Percentiles rank a stretch among this genome's conserved stretches.
Conservation (phyloP, 2,113 vertebrate genomes). For the Carassius auratus region DNA sequence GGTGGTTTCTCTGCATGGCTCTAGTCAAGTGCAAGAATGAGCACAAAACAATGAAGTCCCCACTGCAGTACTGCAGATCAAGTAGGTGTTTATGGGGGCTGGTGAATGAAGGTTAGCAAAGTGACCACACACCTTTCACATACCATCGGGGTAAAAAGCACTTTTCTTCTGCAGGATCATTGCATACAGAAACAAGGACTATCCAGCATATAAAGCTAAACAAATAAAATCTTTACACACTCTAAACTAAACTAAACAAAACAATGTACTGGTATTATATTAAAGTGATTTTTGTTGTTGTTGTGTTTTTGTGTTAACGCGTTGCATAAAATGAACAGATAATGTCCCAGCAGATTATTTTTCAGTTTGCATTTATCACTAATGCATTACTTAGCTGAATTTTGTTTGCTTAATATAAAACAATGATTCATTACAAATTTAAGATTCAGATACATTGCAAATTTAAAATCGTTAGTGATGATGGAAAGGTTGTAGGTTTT, state of each 20-base stretch:
- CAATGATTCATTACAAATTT: neutral
- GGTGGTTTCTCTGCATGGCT: slow-evolving; percentile 59
- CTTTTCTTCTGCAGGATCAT: neutral
- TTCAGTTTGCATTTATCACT: neutral
- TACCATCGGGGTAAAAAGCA: neutral
- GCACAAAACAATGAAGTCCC: slow-evolving; percentile 18
- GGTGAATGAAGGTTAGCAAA: slow-evolving; percentile 21
- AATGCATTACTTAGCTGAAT: neutral
- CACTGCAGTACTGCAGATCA: slow-evolving; percentile 7
- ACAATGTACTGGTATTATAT: neutral
- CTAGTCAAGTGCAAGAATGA: neutral
- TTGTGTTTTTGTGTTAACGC: no score
- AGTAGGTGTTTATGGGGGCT: neutral
- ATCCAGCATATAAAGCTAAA: neutral
- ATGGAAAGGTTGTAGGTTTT: neutral
- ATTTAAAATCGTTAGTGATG: neutral
- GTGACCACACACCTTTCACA: slow-evolving; percentile 16
- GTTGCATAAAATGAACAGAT: no score
- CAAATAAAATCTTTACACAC: neutral
- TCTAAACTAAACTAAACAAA: no score
- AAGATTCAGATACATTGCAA: neutral
- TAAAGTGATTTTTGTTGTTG: neutral
- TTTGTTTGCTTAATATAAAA: neutral
- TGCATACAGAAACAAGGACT: neutral
- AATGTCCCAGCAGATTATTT: no score